phyloP scores from a whole-genome alignment of 2,113 vertebrate species.

The Tachysurus fulvidraco region DNA sequence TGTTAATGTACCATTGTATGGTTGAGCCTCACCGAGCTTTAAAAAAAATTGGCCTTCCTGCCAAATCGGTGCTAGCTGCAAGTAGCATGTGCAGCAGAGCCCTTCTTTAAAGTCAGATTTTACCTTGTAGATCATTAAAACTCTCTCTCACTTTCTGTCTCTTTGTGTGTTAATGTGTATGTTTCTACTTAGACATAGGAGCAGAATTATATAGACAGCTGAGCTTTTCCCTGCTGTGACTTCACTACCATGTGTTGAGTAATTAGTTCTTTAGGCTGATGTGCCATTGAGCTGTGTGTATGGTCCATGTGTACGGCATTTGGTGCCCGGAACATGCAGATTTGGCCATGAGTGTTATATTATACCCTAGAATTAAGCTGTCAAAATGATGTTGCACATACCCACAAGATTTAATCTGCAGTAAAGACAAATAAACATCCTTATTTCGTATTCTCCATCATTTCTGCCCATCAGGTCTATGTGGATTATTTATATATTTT shows the following conservation, averaged over 20 bases:
- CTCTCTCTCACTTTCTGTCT: constrained; percentile 44
- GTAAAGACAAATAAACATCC: constrained; percentile 50
- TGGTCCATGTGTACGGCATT: constrained; percentile 48
- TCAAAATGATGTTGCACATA: constrained; percentile 42
- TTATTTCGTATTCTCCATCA: constrained; percentile 59
- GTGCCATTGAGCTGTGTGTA: constrained; percentile 44
- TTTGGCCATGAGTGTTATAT: constrained; percentile 42
- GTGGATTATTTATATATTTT: background rate
- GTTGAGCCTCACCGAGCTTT: constrained; percentile 79
- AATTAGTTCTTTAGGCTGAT: constrained; percentile 63
- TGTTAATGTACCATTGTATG: constrained; percentile 97
- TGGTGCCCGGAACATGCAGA: constrained; percentile 37
- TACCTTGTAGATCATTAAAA: constrained; percentile 58
- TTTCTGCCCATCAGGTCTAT: constrained; percentile 45
- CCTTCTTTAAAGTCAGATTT: constrained; percentile 71
- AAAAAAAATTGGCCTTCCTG: constrained; percentile 73
- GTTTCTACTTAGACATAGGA: constrained; percentile 60
- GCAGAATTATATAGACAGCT: constrained; percentile 66
- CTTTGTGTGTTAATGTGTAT: constrained; percentile 33
- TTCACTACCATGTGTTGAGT: constrained; percentile 58
- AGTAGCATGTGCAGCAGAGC: constrained; percentile 74
- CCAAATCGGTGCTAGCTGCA: constrained; percentile 82
- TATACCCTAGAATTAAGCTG: constrained; percentile 33
- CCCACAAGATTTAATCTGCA: constrained; percentile 50
- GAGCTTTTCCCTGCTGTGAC: constrained; percentile 25